A percentile compares a stretch with the other conserved stretches of the same genome.
Evolutionary conservation across 2,797 vertebrate genomes (phyloP).

Genomic region (Antrozous pallidus): DNA sequence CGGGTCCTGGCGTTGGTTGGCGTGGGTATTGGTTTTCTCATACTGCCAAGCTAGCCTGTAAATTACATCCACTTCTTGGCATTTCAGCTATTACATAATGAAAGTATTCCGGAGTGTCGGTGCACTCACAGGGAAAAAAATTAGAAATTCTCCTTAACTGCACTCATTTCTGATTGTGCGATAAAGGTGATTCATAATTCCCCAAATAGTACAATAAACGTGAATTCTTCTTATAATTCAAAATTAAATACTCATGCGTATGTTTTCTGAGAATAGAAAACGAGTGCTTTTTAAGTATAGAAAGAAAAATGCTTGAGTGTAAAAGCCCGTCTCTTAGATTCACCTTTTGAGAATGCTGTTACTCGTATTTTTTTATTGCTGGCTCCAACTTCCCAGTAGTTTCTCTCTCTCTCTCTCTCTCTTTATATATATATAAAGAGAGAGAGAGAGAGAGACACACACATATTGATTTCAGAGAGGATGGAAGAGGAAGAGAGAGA

Average conservation of each 20-base stretch:
- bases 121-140: neutral
- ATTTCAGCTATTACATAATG: neutral
- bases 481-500: too few relatives aligned
- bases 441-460: too few relatives aligned
- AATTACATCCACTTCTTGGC: neutral
- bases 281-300: neutral
- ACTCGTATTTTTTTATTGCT: constrained; percentile 8
- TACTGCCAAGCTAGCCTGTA: neutral
- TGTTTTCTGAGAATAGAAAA: constrained; percentile 39
- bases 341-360: neutral
- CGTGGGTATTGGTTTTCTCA: neutral
- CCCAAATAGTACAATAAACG: neutral
- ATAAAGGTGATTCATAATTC: constrained; percentile 3
- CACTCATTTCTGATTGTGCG: constrained; percentile 19
- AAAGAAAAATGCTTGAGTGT: neutral
- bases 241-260: neutral
- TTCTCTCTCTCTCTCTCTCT: neutral
- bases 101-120: neutral
- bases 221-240: constrained; percentile 27
- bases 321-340: neutral
- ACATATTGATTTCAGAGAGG: too few relatives aligned
- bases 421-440: too few relatives aligned
- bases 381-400: neutral
- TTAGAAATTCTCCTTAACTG: neutral
- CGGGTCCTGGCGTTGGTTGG: neutral